These are phyloP conservation scores for Trematomus bernacchii DNA, from an alignment of 2,797 vertebrate genomes.

Conservation along the genomic window DNA sequence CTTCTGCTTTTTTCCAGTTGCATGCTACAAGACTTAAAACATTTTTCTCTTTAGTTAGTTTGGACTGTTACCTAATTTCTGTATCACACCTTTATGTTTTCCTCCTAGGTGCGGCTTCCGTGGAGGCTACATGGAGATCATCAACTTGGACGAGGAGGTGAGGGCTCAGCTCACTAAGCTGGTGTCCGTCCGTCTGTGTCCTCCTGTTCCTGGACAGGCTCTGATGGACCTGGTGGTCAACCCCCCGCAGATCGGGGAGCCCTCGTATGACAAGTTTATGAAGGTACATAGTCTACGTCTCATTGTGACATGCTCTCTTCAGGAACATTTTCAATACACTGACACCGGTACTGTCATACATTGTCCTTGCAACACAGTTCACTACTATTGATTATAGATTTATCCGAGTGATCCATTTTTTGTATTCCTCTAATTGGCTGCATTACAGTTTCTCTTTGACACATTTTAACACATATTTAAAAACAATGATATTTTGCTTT, in stretches of 20 bases:
- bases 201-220: slow-evolving; percentile 90
- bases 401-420: no score
- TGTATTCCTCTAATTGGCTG: no score
- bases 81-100: neutral
- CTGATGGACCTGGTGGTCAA: slow-evolving; percentile 88
- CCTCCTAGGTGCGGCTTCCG: slow-evolving; percentile 90
- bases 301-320: neutral
- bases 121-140: slow-evolving; percentile 92
- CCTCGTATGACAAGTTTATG: slow-evolving; percentile 88
- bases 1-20: no score
- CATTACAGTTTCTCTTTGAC: neutral
- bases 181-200: slow-evolving; percentile 90
- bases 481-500: neutral
- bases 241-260: slow-evolving; percentile 88
- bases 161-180: slow-evolving; percentile 89
- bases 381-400: neutral
- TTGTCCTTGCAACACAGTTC: neutral
- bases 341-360: neutral
- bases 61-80: neutral
- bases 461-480: neutral
- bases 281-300: slow-evolving; percentile 72
- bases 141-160: slow-evolving; percentile 91
- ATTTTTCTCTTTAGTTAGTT: no score
- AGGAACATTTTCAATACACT: neutral
- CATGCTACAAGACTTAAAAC: no score